Base-by-base conservation (phyloP, 2,888 invertebrate genomes). In the Tenthredo livida region DNA sequence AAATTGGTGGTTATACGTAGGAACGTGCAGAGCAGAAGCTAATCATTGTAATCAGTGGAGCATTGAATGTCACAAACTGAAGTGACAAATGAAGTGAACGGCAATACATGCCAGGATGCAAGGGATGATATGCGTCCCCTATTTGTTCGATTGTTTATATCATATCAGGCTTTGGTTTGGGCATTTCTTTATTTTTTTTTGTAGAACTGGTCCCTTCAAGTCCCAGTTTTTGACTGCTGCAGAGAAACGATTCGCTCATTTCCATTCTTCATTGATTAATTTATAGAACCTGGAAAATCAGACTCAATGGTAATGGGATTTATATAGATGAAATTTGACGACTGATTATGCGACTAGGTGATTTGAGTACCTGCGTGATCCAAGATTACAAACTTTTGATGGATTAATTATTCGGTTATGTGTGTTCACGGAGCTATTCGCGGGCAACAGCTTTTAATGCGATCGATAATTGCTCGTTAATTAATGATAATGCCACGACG, bases 1-100 rank as follows among this genome's bases (percentile, higher is more conserved):
- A 73, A 40, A 73, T 73, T 43, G 72, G 21, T 43, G 10, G 72
- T 43, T 72, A 72, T 15, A 33, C 15, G 4, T 15, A 67, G 5
- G 7, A 10, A 72, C 40, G 72, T 21, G 40, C 21, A 43, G 72
- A 25, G 40, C 21, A 29, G 72, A 21, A 29, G 43, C 72, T 43
- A 43, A 73, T 73, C 43, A 73, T 73, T 40, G 43, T 25, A 43
- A 10, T 73, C 72, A 43, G 72, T 12, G 1, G 7, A 43, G 25
- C 72, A 43, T 73, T 21, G 72, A 73, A 73, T 73, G 72, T 21
- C 21, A 73, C 72, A 43, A 73, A 43, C 21, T 21, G 40, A 73
- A 43, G 17, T 72, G 40, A 37, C 40, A 9, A 72, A 37, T 43
- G 21, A 72, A 72, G 21, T n/a, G 72, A 21, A 72, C 12, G 6